A percentile compares a stretch with the other conserved stretches of the same genome.
phyloP scores from a whole-genome alignment of 2,113 vertebrate genomes.

The Jacana jacana region DNA sequence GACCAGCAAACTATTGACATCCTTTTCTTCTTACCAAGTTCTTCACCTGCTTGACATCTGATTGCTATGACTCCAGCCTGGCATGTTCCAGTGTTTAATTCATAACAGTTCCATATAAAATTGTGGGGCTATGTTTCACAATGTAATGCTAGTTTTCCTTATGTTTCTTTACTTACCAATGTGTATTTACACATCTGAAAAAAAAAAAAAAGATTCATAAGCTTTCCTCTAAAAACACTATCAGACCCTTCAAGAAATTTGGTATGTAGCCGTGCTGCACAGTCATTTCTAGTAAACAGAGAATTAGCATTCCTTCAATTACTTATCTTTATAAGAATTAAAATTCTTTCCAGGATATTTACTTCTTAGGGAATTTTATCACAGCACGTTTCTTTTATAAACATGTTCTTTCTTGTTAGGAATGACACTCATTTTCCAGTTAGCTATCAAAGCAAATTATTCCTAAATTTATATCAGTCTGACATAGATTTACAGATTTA shows the following conservation, averaged over 20 bases:
- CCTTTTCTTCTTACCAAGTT: background rate
- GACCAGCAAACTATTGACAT: background rate
- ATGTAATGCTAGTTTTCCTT: background rate
- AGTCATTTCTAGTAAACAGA: constrained; percentile 49
- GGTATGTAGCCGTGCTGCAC: background rate
- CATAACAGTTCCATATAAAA: background rate
- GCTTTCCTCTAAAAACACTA: background rate
- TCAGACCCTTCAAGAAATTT: background rate
- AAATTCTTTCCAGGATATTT: constrained; percentile 74
- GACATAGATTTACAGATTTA: constrained; percentile 32
- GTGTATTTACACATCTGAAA: background rate
- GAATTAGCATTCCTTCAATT: constrained; percentile 65
- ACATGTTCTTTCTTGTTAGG: constrained; percentile 68
- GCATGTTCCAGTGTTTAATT: background rate
- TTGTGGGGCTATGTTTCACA: background rate
- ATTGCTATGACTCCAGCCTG: background rate
- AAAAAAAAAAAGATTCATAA: background rate
- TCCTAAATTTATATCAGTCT: constrained; percentile 40
- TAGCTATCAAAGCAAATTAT: constrained; percentile 44
- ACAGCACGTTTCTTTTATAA: constrained; percentile 59
- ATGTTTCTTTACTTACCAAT: background rate
- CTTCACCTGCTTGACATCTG: background rate
- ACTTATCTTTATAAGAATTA: constrained; percentile 69
- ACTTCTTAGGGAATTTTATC: constrained; percentile 62
- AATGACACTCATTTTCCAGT: constrained; percentile 56